These are phyloP conservation scores for Laothoe populi DNA, from an alignment of 2,888 invertebrate species.

Conservation along the genomic window DNA sequence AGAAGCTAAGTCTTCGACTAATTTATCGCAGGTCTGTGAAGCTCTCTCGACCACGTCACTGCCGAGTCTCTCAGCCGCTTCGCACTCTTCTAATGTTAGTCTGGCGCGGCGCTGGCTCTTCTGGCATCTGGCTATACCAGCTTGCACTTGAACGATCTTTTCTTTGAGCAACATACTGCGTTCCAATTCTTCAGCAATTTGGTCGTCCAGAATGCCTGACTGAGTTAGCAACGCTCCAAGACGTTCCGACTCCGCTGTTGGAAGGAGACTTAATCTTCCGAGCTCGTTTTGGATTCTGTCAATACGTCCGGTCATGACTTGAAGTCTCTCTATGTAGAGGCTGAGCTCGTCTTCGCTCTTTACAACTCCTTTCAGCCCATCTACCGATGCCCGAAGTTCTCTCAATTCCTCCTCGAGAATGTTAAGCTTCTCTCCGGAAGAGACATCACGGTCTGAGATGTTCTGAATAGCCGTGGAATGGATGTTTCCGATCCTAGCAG, in stretches of 20 bases:
- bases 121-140: slow-evolving; percentile 88
- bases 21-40: slow-evolving; percentile 88
- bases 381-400: slow-evolving; percentile 88
- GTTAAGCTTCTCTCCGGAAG: slow-evolving; percentile 89
- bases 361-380: slow-evolving; percentile 90
- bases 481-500: slow-evolving; percentile 86
- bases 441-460: slow-evolving; percentile 89
- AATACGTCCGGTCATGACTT: slow-evolving; percentile 90
- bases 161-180: slow-evolving; percentile 90
- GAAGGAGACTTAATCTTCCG: slow-evolving; percentile 89
- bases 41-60: slow-evolving; percentile 92
- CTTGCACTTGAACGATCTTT: slow-evolving; percentile 89
- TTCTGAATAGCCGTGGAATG: slow-evolving; percentile 88
- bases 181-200: slow-evolving; percentile 91
- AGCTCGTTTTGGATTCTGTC: slow-evolving; percentile 92
- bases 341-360: slow-evolving; percentile 93
- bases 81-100: slow-evolving; percentile 89
- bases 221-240: slow-evolving; percentile 89
- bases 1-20: slow-evolving; percentile 87
- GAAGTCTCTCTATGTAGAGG: slow-evolving; percentile 91
- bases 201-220: slow-evolving; percentile 89
- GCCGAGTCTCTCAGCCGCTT: slow-evolving; percentile 88
- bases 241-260: slow-evolving; percentile 90
- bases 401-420: slow-evolving; percentile 91
- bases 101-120: slow-evolving; percentile 88